Evolutionary conservation across 2,113 vertebrate species (phyloP).

Genomic region (Gadus chalcogrammus): DNA sequence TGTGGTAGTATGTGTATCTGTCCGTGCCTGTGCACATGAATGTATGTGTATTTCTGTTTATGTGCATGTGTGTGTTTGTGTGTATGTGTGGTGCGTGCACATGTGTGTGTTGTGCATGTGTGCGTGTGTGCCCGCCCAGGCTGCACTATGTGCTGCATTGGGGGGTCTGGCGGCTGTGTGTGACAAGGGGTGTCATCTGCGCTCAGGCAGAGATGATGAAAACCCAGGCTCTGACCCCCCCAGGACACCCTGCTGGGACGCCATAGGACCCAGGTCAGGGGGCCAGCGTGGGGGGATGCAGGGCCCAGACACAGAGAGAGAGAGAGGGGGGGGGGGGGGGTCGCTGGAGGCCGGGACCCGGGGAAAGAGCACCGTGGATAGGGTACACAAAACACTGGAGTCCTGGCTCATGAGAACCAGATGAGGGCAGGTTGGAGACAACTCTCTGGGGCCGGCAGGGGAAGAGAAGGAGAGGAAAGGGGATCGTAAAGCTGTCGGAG

Average conservation of each 20-base stretch:
- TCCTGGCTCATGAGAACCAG: conserved; percentile 68
- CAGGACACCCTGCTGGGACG: conserved; percentile 51
- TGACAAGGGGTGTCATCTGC: neutral
- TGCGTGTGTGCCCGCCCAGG: too few relatives aligned
- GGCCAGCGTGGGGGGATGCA: conserved; percentile 17
- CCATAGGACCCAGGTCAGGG: conserved; percentile 45
- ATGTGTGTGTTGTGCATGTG: too few relatives aligned
- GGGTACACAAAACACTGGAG: conserved; percentile 41
- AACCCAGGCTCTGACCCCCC: conserved; percentile 52
- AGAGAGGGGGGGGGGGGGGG: conserved; percentile 31
- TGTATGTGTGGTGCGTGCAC: too few relatives aligned
- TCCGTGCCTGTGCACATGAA: too few relatives aligned
- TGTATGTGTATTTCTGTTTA: too few relatives aligned
- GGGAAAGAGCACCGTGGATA: conserved; percentile 24
- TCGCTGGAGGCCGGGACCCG: conserved; percentile 21
- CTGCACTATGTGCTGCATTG: conserved; percentile 7
- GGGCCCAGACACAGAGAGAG: conserved; percentile 17
- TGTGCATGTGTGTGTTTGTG: too few relatives aligned
- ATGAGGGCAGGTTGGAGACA: conserved; percentile 59
- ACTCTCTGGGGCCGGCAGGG: conserved; percentile 58
- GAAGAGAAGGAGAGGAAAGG: conserved; percentile 49
- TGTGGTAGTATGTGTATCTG: too few relatives aligned
- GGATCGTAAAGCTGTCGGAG: conserved; percentile 69
- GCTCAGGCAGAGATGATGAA: conserved; percentile 45
- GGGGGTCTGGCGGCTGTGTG: conserved; percentile 31